Evolutionary conservation across 2,113 vertebrate genomes (phyloP).

Genomic region (Aldabrachelys gigantea): DNA sequence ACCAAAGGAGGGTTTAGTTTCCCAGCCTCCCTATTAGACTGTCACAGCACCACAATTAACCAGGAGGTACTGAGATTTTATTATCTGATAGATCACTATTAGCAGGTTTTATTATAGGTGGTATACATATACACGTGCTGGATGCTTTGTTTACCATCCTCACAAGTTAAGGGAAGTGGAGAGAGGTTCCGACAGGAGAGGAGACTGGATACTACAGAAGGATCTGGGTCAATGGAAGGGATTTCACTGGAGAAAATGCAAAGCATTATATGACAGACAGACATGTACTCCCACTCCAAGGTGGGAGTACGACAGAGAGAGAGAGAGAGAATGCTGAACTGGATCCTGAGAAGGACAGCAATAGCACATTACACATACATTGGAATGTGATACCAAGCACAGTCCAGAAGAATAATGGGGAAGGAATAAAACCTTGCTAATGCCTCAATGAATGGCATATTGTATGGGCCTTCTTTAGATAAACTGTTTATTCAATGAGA

Average conservation of each 20-base stretch:
- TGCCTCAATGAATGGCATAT: fast-evolving
- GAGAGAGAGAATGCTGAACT: fast-evolving
- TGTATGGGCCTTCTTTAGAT: fast-evolving
- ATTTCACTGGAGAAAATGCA: background rate
- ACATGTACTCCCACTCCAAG: fast-evolving
- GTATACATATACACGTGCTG: background rate
- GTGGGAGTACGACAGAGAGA: background rate
- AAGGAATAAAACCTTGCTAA: background rate
- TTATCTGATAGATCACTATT: background rate
- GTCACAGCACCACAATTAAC: background rate
- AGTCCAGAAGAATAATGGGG: fast-evolving
- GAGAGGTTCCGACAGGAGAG: background rate
- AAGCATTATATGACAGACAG: fast-evolving
- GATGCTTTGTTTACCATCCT: background rate
- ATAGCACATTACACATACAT: background rate
- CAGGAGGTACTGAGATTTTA: background rate
- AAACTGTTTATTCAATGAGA: fast-evolving
- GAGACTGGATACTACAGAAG: background rate
- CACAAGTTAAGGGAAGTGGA: background rate
- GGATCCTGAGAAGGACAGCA: background rate
- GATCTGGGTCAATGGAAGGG: background rate
- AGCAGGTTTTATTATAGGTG: background rate
- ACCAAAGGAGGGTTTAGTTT: background rate
- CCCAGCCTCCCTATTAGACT: background rate
- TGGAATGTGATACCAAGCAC: fast-evolving